These are phyloP conservation scores for Athalia rosae DNA, from an alignment of 2,888 invertebrate species.

Conservation along the genomic window DNA sequence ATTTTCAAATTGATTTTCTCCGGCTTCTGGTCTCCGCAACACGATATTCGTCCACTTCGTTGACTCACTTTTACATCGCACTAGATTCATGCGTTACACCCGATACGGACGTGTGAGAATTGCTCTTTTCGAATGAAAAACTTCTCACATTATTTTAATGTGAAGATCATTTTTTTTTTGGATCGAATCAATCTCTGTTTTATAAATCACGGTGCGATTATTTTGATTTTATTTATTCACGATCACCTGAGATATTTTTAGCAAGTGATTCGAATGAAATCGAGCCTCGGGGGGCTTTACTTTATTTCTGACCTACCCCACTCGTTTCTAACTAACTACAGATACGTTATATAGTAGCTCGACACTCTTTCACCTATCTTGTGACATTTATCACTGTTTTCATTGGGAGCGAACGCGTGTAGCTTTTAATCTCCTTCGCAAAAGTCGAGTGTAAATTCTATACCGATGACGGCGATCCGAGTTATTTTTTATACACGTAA, in stretches of 20 bases:
- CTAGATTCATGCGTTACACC: too few species aligned
- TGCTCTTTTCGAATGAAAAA: too few species aligned
- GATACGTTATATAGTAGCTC: conserved; percentile 11
- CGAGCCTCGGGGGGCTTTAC: too few species aligned
- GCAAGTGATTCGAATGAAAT: too few species aligned
- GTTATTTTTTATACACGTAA: conserved; percentile 30
- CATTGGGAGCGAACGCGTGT: conserved; percentile 40
- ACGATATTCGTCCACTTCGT: conserved; percentile 1
- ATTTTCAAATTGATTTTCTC: conserved; percentile 29
- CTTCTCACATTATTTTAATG: not conserved
- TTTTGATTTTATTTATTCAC: not conserved
- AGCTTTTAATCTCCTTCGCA: conserved; percentile 23
- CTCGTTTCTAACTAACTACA: conserved; percentile 24
- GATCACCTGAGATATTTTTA: too few species aligned
- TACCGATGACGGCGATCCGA: conserved; percentile 25
- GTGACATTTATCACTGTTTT: conserved; percentile 34
- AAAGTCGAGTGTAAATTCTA: conserved; percentile 38
- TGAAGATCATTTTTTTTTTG: not conserved
- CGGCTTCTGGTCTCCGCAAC: conserved; percentile 33
- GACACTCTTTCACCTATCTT: not conserved
- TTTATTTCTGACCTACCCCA: conserved; percentile 26
- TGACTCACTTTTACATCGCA: too few species aligned
- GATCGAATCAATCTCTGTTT: not conserved
- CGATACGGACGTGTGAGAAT: too few species aligned
- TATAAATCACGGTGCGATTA: not conserved